Base-by-base conservation (phyloP, 2,797 vertebrate species). In the Bradypodion ventrale region DNA sequence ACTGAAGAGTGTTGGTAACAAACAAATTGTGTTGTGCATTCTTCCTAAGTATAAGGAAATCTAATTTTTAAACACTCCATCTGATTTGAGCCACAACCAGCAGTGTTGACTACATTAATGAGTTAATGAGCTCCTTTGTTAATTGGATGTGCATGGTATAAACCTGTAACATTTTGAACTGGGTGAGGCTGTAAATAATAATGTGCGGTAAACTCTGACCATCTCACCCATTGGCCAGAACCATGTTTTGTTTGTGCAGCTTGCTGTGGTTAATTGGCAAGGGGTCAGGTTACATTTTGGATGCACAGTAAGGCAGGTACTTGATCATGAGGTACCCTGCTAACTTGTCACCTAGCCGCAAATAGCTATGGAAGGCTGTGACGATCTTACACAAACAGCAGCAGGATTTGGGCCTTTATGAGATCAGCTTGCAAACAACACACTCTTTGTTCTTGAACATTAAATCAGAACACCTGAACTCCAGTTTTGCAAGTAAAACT, bases 401-500 rank as follows among this genome's bases (percentile, higher is more conserved):
- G 13, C 19, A 21, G 12, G 19, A 56, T 19, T 56, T 52, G 56
- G 52, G 52, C 52, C 52, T n/a, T 66, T 12, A 65, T 10, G 37
- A 86, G 5, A 70, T 70, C 35, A 37, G 46, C 8, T 23, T 75
- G 85, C 35, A 2, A 25, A 44, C 65, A 68, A 83, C 69, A n/a
- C n/a, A n/a, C 19, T 35, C 40, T 88, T 91, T 89, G 76, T 49
- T 87, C 3, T 0, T 23, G 2, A 15, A 25, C 21, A 40, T 29
- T 65, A 40, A 56, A 37, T 75, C 27, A 83, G 42, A 74, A 87
- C 83, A 29, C 65, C 80, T 75, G 46, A 80, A 78, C 88, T 83
- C 40, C 86, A 75, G 89, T 32, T 78, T 85, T 86, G 89, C 49
- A 69, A 86, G 80, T 87, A 42, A 79, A 79, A 46, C 27, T 68